Percentiles rank a stretch among this genome's conserved stretches.
These are phyloP conservation scores for Chlorospingus flavigularis DNA, from an alignment of 2,797 vertebrate species.

Conservation along the genomic window DNA sequence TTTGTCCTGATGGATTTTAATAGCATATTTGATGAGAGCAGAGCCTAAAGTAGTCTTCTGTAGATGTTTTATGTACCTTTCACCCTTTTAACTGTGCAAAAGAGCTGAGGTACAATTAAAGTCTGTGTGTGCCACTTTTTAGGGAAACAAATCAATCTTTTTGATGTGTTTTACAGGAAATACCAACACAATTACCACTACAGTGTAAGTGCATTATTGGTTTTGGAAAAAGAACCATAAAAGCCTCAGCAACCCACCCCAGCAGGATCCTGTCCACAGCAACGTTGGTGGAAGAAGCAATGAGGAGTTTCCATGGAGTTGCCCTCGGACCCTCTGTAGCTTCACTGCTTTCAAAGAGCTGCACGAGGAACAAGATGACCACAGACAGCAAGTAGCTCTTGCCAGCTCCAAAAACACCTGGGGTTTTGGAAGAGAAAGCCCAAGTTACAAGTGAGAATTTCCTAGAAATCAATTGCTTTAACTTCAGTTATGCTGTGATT, in stretches of 20 bases:
- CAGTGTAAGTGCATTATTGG: rapidly evolving
- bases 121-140: rapidly evolving
- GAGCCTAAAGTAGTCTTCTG: neutral
- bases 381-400: slow-evolving; percentile 82
- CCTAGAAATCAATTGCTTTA: neutral
- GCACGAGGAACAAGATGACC: slow-evolving; percentile 77
- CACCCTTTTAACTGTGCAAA: neutral
- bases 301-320: slow-evolving; percentile 77
- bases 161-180: neutral
- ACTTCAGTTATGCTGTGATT: neutral
- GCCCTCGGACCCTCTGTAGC: neutral
- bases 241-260: slow-evolving; percentile 65
- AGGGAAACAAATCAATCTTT: neutral
- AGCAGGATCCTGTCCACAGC: slow-evolving; percentile 82
- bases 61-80: neutral
- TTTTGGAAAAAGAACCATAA: neutral
- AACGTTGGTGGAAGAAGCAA: slow-evolving; percentile 81
- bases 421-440: slow-evolving; percentile 8
- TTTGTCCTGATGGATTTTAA: neutral
- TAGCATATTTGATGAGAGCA: neutral
- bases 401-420: slow-evolving; percentile 83
- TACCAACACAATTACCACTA: neutral
- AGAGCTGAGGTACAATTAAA: neutral
- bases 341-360: slow-evolving; percentile 76
- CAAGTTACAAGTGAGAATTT: neutral